A percentile compares a stretch with the other conserved stretches of the same genome.
Evolutionary conservation across 2,888 invertebrate species (phyloP).

Genomic region (Drosophila siamana): DNA sequence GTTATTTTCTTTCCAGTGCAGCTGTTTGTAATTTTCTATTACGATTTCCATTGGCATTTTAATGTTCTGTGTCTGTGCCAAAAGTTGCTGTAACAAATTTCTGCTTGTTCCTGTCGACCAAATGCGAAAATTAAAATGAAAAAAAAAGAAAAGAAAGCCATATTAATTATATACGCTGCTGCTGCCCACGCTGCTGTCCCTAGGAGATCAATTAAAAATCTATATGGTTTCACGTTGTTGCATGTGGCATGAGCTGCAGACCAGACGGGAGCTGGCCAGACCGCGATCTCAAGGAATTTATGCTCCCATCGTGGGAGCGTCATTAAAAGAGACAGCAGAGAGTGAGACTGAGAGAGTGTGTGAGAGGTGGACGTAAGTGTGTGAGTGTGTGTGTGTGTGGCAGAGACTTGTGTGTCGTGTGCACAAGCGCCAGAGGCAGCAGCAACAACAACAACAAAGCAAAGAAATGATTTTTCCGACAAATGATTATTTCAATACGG

Average conservation of each 20-base stretch:
- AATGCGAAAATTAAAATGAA: conserved; percentile 27
- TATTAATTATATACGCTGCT: conserved; percentile 55
- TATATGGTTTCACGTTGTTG: conserved; percentile 44
- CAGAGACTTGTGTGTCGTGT: conserved; percentile 82
- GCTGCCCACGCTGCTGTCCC: conserved; percentile 41
- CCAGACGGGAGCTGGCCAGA: conserved; percentile 24
- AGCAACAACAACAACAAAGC: conserved; percentile 30
- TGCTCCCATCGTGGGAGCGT: conserved; percentile 49
- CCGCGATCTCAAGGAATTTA: conserved; percentile 35
- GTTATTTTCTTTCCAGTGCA: conserved; percentile 36
- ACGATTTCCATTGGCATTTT: conserved; percentile 49
- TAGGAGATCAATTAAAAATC: conserved; percentile 56
- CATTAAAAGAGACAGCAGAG: conserved; percentile 34
- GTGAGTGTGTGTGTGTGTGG: conserved; percentile 22
- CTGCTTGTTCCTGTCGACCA: conserved; percentile 7
- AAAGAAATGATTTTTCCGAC: conserved; percentile 40
- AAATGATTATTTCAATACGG: conserved; percentile 44
- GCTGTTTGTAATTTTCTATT: conserved; percentile 44
- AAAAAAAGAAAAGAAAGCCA: conserved; percentile 19
- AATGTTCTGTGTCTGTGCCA: conserved; percentile 54
- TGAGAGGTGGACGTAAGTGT: not conserved
- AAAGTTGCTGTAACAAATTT: conserved; percentile 60
- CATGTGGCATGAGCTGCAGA: conserved; percentile 47
- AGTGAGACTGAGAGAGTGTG: not conserved
- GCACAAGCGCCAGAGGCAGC: conserved; percentile 75